Evolutionary conservation across 2,888 invertebrate species (phyloP).

Genomic region (Terebella lapidaria): DNA sequence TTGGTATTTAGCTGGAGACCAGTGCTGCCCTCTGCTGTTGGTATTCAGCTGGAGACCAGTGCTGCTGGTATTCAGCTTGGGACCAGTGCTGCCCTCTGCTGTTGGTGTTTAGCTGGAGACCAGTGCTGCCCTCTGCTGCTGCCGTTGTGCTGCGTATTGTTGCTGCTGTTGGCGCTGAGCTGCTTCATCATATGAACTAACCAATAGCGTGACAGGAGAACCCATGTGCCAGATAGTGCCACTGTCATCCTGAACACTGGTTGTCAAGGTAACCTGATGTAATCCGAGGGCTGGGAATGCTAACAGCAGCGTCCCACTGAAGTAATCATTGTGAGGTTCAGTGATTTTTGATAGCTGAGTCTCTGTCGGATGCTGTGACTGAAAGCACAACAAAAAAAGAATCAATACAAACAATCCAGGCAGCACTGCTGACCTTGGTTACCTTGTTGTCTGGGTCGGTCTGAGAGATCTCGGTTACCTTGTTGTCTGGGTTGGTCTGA

Average conservation of each 20-base stretch:
- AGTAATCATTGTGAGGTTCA: constrained; percentile 86
- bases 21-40: no score
- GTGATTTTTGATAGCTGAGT: constrained; percentile 71
- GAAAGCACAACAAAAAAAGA: no score
- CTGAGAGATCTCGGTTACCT: no score
- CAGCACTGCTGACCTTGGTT: no score
- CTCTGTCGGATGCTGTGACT: constrained; percentile 35
- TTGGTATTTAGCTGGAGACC: no score
- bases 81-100: no score
- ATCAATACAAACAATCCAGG: no score
- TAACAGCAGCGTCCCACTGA: constrained; percentile 85
- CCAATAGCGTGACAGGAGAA: constrained; percentile 70
- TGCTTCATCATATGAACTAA: constrained; percentile 68
- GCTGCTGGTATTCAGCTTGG: no score
- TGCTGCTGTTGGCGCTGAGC: constrained; percentile 34
- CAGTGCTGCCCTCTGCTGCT: background rate
- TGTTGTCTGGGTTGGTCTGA: no score
- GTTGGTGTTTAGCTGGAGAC: no score
- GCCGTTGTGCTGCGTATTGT: constrained; percentile 1
- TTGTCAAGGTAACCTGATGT: constrained; percentile 75
- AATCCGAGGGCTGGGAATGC: constrained; percentile 61
- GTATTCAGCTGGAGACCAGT: no score
- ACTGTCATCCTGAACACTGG: constrained; percentile 71
- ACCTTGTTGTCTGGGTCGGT: no score
- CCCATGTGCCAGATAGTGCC: constrained; percentile 88